phyloP scores from a whole-genome alignment of 2,888 invertebrate species.

The Nemurella pictetii region DNA sequence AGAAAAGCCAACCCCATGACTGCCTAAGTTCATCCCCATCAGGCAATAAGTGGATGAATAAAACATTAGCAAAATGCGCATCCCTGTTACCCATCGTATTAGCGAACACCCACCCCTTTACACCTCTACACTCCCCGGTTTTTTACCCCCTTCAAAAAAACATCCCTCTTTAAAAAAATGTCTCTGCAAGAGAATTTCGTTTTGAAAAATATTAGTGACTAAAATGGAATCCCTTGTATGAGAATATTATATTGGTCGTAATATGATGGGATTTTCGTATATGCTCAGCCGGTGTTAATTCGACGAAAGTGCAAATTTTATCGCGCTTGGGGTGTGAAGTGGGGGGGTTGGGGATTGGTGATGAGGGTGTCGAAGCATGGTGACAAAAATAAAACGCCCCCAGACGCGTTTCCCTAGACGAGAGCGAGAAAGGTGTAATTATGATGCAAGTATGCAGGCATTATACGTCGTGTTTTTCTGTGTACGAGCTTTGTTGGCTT shows the following conservation, averaged over 20 bases:
- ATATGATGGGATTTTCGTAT: slow-evolving; percentile 42
- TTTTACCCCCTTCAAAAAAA: not conserved
- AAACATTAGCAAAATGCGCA: slow-evolving; percentile 41
- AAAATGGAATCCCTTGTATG: slow-evolving; percentile 18
- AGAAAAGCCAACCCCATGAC: slow-evolving; percentile 28
- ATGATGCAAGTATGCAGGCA: not conserved
- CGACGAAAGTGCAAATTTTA: slow-evolving; percentile 43
- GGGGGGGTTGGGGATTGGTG: slow-evolving; percentile 31
- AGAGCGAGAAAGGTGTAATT: not conserved
- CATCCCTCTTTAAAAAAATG: slow-evolving; percentile 22
- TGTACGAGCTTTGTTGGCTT: not conserved
- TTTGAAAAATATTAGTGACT: slow-evolving; percentile 40
- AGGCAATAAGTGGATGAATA: slow-evolving; percentile 41
- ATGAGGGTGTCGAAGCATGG: slow-evolving; percentile 26
- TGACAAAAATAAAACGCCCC: slow-evolving; percentile 36
- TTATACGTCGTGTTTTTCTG: not conserved
- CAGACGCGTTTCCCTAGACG: slow-evolving; percentile 25
- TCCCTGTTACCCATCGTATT: slow-evolving; percentile 37
- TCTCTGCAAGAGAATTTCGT: slow-evolving; percentile 38
- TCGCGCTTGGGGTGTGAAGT: slow-evolving; percentile 40
- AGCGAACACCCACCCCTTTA: slow-evolving; percentile 31
- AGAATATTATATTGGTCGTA: slow-evolving; percentile 26
- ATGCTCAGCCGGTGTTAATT: slow-evolving; percentile 41
- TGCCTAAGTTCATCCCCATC: slow-evolving; percentile 16
- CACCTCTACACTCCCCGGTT: slow-evolving; percentile 3